phyloP scores from a whole-genome alignment of 2,888 invertebrate species.

The Apamea monoglypha region DNA sequence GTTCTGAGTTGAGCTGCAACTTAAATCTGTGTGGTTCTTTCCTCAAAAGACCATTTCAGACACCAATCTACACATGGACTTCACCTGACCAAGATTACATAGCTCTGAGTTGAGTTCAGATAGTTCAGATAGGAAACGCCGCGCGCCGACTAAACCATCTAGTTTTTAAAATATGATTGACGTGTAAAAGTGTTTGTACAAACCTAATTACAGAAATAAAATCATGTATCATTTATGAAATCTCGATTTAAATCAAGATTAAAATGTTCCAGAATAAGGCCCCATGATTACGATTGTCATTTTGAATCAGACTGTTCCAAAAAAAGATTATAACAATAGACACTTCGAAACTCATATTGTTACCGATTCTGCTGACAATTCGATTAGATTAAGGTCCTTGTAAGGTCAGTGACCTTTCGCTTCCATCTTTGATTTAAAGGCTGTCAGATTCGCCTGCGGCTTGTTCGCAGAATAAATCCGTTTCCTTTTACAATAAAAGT shows the following conservation, averaged over 20 bases:
- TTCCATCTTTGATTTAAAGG: constrained; percentile 4
- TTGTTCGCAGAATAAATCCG: constrained; percentile 10
- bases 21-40: too few relatives aligned
- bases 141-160: too few relatives aligned
- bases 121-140: too few relatives aligned
- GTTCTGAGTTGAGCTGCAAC: too few relatives aligned
- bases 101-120: too few relatives aligned
- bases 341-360: constrained; percentile 44
- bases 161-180: too few relatives aligned
- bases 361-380: constrained; percentile 10
- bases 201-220: too few relatives aligned
- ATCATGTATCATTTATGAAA: background rate
- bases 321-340: constrained; percentile 42
- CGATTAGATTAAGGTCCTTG: constrained; percentile 2
- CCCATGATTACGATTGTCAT: constrained; percentile 4
- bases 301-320: constrained; percentile 29
- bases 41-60: too few relatives aligned
- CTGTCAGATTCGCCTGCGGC: background rate
- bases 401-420: constrained; percentile 6
- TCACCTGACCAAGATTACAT: too few relatives aligned
- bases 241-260: constrained; percentile 23
- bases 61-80: too few relatives aligned
- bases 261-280: background rate
- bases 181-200: too few relatives aligned
- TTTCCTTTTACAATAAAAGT: background rate